A percentile compares a stretch with the other conserved stretches of the same genome.
Conservation (phyloP, 1,140 invertebrate species). For the Drosophila jambulina region DNA sequence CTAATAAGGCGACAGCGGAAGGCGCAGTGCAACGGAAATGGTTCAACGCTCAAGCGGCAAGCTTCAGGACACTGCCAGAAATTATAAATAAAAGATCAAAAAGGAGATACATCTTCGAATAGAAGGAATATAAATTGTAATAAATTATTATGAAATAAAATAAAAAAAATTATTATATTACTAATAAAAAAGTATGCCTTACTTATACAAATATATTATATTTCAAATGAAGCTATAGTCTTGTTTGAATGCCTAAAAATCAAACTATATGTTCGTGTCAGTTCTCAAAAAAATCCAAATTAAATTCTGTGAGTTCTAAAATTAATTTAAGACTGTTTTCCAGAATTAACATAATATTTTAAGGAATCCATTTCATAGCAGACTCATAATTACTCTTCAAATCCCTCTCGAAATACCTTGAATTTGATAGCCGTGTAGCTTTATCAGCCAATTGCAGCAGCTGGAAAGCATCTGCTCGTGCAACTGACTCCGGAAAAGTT, state of each 20-base stretch:
- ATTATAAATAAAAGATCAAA: background rate
- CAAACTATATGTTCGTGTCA: background rate
- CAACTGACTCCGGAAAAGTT: conserved; percentile 51
- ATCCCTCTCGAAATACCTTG: background rate
- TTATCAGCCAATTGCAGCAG: conserved; percentile 45
- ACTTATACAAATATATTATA: background rate
- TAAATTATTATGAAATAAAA: background rate
- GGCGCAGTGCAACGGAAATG: conserved; percentile 64
- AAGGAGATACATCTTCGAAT: background rate
- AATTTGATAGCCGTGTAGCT: conserved; percentile 15
- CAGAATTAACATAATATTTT: too few species aligned
- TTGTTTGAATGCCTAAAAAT: background rate
- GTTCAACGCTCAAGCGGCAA: conserved; percentile 15
- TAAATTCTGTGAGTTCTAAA: background rate
- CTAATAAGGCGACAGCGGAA: conserved; percentile 65
- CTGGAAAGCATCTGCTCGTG: conserved; percentile 27
- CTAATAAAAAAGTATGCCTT: background rate
- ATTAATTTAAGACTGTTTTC: background rate
- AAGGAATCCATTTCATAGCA: too few species aligned
- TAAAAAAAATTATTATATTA: too few species aligned
- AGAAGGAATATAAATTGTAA: background rate
- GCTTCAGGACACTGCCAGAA: conserved; percentile 2
- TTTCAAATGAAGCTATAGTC: background rate
- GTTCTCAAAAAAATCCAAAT: background rate
- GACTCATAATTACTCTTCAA: background rate